A percentile compares a stretch with the other conserved stretches of the same genome.
These are phyloP conservation scores for Cyclophora albipunctata DNA, from an alignment of 2,888 invertebrate genomes.

Conservation along the genomic window DNA sequence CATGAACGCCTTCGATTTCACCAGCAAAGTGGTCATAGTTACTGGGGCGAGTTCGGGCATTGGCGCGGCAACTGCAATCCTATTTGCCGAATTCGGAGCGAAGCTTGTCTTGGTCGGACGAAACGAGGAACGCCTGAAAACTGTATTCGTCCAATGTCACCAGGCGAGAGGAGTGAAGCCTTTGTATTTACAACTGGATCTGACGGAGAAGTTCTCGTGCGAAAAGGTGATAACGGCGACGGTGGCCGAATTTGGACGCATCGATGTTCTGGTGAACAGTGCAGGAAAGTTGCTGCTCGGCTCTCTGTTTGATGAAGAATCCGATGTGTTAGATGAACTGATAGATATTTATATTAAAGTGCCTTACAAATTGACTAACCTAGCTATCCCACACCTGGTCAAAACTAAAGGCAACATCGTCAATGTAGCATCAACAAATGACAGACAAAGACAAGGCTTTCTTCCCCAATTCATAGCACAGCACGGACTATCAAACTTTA, in stretches of 20 bases:
- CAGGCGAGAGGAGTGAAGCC: constrained; percentile 25
- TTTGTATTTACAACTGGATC: constrained; percentile 67
- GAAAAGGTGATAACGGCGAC: constrained; percentile 79
- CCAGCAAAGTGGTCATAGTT: constrained; percentile 45
- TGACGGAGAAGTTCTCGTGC: constrained; percentile 78
- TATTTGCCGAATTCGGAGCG: constrained; percentile 42
- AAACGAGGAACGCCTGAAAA: constrained; percentile 35
- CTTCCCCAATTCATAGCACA: constrained; percentile 32
- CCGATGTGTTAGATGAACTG: constrained; percentile 86
- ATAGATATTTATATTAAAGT: constrained; percentile 88
- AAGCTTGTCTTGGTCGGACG: constrained; percentile 42
- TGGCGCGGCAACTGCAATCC: constrained; percentile 42
- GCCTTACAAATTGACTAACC: constrained; percentile 82
- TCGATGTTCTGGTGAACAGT: constrained; percentile 87
- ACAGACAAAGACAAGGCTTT: constrained; percentile 40
- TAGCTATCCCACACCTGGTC: constrained; percentile 85
- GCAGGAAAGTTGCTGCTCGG: constrained; percentile 82
- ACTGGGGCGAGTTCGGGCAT: constrained; percentile 54
- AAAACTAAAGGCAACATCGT: constrained; percentile 87
- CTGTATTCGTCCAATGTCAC: constrained; percentile 31
- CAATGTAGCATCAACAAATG: constrained; percentile 89
- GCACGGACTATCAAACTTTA: constrained; percentile 34
- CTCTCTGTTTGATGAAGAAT: constrained; percentile 85
- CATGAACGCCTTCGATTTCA: constrained; percentile 37
- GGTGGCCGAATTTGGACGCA: constrained; percentile 76